phyloP scores from a whole-genome alignment of 2,113 vertebrate species.

The Varanus salvator region DNA sequence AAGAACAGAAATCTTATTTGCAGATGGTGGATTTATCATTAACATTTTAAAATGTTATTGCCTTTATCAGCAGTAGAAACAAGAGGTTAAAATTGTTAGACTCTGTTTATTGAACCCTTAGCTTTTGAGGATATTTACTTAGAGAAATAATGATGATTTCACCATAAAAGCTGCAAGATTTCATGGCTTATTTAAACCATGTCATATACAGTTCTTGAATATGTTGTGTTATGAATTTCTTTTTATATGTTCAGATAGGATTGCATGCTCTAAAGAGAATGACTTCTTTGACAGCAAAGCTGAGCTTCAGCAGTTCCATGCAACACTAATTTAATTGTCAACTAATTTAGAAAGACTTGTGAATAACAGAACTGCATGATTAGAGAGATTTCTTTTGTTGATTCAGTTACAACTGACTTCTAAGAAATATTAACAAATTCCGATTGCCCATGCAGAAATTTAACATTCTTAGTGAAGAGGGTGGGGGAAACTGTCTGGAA shows the following conservation, averaged over 20 bases:
- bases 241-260: constrained; percentile 54
- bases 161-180: constrained; percentile 5
- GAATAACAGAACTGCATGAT: constrained; percentile 66
- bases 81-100: constrained; percentile 9
- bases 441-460: constrained; percentile 47
- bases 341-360: constrained; percentile 69
- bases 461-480: constrained; percentile 51
- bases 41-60: constrained; percentile 18
- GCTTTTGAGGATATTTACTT: not conserved
- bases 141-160: constrained; percentile 10
- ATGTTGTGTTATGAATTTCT: constrained; percentile 4
- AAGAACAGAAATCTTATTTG: not conserved
- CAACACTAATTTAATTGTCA: constrained; percentile 71
- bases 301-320: constrained; percentile 66
- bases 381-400: constrained; percentile 65
- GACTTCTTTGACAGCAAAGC: constrained; percentile 65
- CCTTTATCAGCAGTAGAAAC: constrained; percentile 19
- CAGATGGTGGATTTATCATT: not conserved
- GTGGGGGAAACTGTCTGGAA: not conserved
- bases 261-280: constrained; percentile 38
- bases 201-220: constrained; percentile 26
- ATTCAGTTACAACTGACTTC: constrained; percentile 63
- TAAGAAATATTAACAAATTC: constrained; percentile 55
- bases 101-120: not conserved
- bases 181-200: constrained; percentile 26